Percentiles rank a stretch among this genome's conserved stretches.
Evolutionary conservation across 2,113 vertebrate genomes (phyloP).

Genomic region (Melanerpes formicivorus): DNA sequence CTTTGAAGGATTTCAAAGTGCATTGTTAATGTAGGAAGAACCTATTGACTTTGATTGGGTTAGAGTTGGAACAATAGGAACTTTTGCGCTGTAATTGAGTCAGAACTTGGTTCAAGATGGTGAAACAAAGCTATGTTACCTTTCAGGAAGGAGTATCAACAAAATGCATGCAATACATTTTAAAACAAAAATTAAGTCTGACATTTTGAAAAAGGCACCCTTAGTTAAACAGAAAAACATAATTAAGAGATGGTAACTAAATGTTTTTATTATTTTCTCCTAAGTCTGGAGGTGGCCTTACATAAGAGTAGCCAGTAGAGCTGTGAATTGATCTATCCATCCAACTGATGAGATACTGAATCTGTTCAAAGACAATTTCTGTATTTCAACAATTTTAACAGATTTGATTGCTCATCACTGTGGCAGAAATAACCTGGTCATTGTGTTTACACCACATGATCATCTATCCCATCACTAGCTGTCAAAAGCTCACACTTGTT

Average conservation of each 20-base stretch:
- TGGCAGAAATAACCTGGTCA: not conserved
- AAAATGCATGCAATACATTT: not conserved
- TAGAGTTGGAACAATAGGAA: not conserved
- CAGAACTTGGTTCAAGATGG: not conserved
- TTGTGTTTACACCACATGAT: not conserved
- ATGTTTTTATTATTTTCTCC: not conserved
- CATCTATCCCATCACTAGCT: not conserved
- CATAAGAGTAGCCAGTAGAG: not conserved
- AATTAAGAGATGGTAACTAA: not conserved
- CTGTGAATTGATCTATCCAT: not conserved
- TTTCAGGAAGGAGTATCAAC: not conserved
- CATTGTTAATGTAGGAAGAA: not conserved
- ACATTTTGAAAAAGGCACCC: not conserved
- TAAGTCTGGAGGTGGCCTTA: not conserved
- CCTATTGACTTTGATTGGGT: not conserved
- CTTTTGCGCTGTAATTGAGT: not conserved
- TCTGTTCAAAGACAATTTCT: not conserved
- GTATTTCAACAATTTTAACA: not conserved
- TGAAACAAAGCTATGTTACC: not conserved
- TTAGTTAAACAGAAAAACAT: not conserved
- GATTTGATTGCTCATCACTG: not conserved
- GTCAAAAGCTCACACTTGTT: not conserved
- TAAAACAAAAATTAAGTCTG: not conserved
- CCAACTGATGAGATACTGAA: not conserved
- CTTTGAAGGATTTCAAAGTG: not conserved